phyloP scores from a whole-genome alignment of 2,113 vertebrate genomes.

The Seriola rivoliana region DNA sequence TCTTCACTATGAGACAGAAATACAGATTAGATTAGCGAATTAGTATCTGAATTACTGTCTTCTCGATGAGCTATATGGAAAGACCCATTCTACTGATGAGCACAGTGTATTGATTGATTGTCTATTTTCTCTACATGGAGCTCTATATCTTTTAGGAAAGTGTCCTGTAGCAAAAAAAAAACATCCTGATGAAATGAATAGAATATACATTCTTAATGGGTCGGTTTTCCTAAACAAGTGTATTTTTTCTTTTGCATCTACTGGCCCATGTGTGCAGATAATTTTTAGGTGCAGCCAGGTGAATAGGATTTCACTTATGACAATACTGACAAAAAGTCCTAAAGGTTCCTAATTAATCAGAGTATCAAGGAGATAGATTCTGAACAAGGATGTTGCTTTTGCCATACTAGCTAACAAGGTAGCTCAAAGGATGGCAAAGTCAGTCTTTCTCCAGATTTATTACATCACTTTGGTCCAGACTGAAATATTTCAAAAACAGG shows the following conservation, averaged over 20 bases:
- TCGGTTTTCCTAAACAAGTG: not conserved
- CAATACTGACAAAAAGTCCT: too few species aligned
- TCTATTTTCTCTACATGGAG: not conserved
- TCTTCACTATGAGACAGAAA: constrained; percentile 2
- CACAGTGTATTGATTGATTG: too few species aligned
- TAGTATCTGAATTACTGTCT: constrained; percentile 14
- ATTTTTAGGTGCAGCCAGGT: not conserved
- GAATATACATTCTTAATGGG: not conserved
- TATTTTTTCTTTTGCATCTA: not conserved
- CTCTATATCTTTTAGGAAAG: not conserved
- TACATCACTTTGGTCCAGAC: not conserved
- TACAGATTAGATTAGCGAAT: constrained; percentile 39
- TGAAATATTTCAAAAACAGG: not conserved
- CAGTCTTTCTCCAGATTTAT: not conserved
- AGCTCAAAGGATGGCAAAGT: not conserved
- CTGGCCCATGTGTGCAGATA: not conserved
- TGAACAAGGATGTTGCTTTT: not conserved
- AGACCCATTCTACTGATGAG: not conserved
- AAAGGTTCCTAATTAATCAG: not conserved
- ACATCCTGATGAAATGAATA: not conserved
- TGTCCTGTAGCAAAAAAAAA: not conserved
- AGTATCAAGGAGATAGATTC: not conserved
- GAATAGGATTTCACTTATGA: not conserved
- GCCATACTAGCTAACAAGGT: not conserved
- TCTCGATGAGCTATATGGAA: not conserved